These are phyloP conservation scores for Frankliniella intonsa DNA, from an alignment of 2,888 invertebrate genomes.

Conservation along the genomic window DNA sequence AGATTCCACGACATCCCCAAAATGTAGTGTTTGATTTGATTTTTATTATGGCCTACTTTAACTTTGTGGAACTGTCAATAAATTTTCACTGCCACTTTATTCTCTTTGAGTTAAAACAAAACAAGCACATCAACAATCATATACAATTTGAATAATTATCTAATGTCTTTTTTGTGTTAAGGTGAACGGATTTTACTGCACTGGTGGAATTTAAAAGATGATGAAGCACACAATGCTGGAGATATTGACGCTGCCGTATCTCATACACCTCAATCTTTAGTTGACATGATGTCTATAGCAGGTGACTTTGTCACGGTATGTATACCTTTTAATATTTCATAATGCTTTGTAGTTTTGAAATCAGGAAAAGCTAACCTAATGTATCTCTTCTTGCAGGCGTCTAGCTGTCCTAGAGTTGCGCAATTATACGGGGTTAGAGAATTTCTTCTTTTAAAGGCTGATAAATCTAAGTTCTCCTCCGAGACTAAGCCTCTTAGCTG, in stretches of 20 bases:
- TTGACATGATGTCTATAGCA: slow-evolving; percentile 51
- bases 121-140: too few relatives aligned
- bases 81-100: background rate
- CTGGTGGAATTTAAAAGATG: slow-evolving; percentile 43
- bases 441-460: slow-evolving; percentile 49
- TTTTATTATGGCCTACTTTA: too few relatives aligned
- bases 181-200: slow-evolving; percentile 46
- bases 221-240: slow-evolving; percentile 41
- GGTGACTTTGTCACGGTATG: slow-evolving; percentile 58
- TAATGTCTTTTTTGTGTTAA: slow-evolving; percentile 39
- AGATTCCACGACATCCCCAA: too few relatives aligned
- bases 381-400: slow-evolving; percentile 39
- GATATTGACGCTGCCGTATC: slow-evolving; percentile 43
- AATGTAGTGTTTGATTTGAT: too few relatives aligned
- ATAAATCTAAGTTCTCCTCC: slow-evolving; percentile 41
- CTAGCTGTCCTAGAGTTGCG: background rate
- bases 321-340: background rate
- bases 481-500: slow-evolving; percentile 76
- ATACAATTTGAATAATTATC: slow-evolving; percentile 37
- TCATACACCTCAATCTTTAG: slow-evolving; percentile 49
- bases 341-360: too few relatives aligned
- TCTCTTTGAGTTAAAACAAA: too few relatives aligned
- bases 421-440: slow-evolving; percentile 75
- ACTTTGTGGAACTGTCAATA: too few relatives aligned
- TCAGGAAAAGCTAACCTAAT: background rate